Base-by-base conservation (phyloP, 1,140 invertebrate genomes). In the Aethina tumida region DNA sequence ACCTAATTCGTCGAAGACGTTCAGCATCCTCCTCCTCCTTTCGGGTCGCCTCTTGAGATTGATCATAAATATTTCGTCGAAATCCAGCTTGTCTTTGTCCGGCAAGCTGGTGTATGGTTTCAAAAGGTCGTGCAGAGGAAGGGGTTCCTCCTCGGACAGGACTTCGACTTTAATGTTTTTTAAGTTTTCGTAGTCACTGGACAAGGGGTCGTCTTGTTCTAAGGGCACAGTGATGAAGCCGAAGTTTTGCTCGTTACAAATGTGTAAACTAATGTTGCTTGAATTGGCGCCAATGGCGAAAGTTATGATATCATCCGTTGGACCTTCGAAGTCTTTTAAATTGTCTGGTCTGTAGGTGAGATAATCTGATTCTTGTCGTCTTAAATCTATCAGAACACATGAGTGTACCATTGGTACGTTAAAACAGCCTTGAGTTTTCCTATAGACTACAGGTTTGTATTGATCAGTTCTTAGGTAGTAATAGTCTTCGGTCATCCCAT, bases 401-500 rank as follows among this genome's bases (percentile, higher is more conserved):
- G 84, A 82, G 53, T 97, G 90, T 2, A 98, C 73, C 89, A 97
- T 93, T 1, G 92, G 88, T 0, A 97, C 93, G 13, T 68, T 35
- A 54, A 84, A 86, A 56, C 83, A 85, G 1, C 91, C 92, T 2
- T 60, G 55, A 29, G 76, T 73, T 46, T 88, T 70, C 9, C 75
- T 59, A 40, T 81, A 71, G 28, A 92, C 62, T 26, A 96, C 91
- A 1, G 78, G 74, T 48, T 81, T 75, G 55, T 97, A 98, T 35
- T 86, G 79, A 6, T 90, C 79, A 0, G 88, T 89, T 59, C 91
- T 68, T 31, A 74, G 60, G 58, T 97, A 97, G 59, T 95, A 97
- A 60, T 84, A 92, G 41, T 89, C 70, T 3, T 77, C 63, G 1
- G 79, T 78, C 84, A 96, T 93, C 7, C 84, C 92, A 51, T 84